Evolutionary conservation across 2,888 invertebrate species (phyloP).

Genomic region (Lasius platythorax): DNA sequence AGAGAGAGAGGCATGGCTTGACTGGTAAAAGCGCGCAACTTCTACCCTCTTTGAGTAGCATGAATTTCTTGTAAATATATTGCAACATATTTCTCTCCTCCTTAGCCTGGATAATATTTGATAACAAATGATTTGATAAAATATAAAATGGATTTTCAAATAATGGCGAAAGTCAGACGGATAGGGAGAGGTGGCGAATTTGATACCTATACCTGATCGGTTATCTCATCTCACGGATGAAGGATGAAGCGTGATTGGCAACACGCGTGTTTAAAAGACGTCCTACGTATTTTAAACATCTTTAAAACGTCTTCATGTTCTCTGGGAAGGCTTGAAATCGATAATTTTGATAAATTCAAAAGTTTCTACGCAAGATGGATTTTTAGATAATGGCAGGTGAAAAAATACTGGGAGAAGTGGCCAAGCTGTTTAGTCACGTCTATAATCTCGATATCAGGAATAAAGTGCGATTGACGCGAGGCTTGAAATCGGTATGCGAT

Average conservation of each 20-base stretch:
- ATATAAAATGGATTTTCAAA: not conserved
- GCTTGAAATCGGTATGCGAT: not conserved
- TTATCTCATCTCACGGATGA: not conserved
- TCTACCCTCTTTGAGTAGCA: not conserved
- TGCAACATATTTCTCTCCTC: not conserved
- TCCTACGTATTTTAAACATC: not conserved
- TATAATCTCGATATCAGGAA: not conserved
- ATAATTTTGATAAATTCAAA: too few species aligned
- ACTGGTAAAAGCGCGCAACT: constrained; percentile 56
- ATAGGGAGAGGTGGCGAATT: not conserved
- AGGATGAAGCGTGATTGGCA: not conserved
- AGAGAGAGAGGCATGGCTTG: constrained; percentile 30
- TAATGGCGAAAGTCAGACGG: not conserved
- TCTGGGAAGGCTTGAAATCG: not conserved
- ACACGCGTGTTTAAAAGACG: not conserved
- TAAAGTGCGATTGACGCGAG: not conserved
- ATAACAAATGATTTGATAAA: not conserved
- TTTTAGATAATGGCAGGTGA: too few species aligned
- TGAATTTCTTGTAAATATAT: not conserved
- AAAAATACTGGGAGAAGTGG: not conserved
- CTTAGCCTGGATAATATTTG: not conserved
- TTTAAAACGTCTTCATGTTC: not conserved
- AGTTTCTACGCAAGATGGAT: too few species aligned
- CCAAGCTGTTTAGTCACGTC: not conserved
- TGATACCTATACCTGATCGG: not conserved